Evolutionary conservation across 2,888 invertebrate species (phyloP).

Genomic region (Xanthia togata): DNA sequence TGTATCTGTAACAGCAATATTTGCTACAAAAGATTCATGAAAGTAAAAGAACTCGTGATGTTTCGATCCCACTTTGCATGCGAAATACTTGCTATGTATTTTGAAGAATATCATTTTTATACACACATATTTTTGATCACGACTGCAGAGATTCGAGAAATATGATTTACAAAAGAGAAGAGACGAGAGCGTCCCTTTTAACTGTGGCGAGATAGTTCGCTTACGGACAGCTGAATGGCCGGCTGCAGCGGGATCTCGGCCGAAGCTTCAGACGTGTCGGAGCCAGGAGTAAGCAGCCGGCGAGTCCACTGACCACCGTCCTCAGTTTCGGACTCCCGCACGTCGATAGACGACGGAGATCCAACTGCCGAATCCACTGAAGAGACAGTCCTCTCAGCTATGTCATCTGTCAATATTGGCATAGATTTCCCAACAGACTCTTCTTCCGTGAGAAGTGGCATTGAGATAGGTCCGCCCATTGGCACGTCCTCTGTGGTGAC

Average conservation of each 20-base stretch:
- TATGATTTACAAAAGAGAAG: constrained; percentile 50
- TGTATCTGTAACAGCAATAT: not conserved
- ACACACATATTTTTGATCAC: not conserved
- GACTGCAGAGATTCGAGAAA: constrained; percentile 52
- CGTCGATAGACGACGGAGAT: constrained; percentile 77
- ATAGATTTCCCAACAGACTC: constrained; percentile 83
- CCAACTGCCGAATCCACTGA: constrained; percentile 78
- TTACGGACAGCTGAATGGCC: constrained; percentile 80
- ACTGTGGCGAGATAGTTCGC: constrained; percentile 79
- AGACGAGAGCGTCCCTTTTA: constrained; percentile 65
- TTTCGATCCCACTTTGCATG: not conserved
- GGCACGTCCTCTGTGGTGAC: constrained; percentile 78
- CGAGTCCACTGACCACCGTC: constrained; percentile 80
- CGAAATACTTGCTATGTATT: constrained; percentile 3
- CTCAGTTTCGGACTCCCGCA: constrained; percentile 77
- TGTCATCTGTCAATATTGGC: constrained; percentile 86
- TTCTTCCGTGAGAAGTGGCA: constrained; percentile 91
- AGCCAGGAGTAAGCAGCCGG: constrained; percentile 81
- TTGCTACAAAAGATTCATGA: not conserved
- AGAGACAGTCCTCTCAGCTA: constrained; percentile 75
- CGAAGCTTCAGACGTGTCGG: constrained; percentile 83
- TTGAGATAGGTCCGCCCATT: constrained; percentile 86
- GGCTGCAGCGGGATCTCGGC: constrained; percentile 86
- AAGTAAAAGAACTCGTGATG: constrained; percentile 12
- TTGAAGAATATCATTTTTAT: constrained; percentile 17